A percentile compares a stretch with the other conserved stretches of the same genome.
Conservation (phyloP, 2,113 vertebrate genomes). For the Sander lucioperca region DNA sequence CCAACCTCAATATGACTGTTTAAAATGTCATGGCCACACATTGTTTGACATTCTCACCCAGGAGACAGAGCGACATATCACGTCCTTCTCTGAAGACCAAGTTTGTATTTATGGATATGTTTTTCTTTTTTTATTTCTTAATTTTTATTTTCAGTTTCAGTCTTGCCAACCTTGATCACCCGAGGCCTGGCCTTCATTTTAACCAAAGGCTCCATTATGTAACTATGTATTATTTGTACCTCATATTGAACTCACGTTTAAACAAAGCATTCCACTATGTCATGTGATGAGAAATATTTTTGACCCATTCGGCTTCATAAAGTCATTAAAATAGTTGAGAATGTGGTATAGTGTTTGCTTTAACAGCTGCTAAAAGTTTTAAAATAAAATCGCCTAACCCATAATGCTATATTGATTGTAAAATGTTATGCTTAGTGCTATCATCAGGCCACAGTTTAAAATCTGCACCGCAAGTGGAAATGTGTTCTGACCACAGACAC, state of each 20-base stretch:
- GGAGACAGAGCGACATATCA: conserved; percentile 43
- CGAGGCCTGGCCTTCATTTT: conserved; percentile 35
- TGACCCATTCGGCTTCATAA: conserved; percentile 21
- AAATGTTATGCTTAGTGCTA: neutral
- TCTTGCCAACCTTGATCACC: conserved; percentile 10
- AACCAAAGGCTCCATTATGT: conserved; percentile 61
- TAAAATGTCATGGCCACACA: conserved; percentile 46
- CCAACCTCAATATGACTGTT: conserved; percentile 36
- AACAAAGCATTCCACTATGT: conserved; percentile 47
- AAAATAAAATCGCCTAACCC: neutral
- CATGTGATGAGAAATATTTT: conserved; percentile 16
- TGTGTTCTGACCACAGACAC: neutral
- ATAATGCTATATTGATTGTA: conserved; percentile 7
- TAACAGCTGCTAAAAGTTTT: conserved; percentile 41
- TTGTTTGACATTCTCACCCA: conserved; percentile 42
- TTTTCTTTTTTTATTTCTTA: neutral
- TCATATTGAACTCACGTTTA: conserved; percentile 24
- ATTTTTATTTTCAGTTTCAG: neutral
- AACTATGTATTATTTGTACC: conserved; percentile 53
- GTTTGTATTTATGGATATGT: conserved; percentile 72
- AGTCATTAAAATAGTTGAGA: neutral
- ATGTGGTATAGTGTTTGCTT: conserved; percentile 16
- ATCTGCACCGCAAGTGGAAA: conserved; percentile 4
- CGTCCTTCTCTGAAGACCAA: conserved; percentile 42
- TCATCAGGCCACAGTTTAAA: neutral